Percentiles rank a stretch among this genome's conserved stretches.
Evolutionary conservation across 2,888 invertebrate species (phyloP).

Genomic region (Caenorhabditis sp.): DNA sequence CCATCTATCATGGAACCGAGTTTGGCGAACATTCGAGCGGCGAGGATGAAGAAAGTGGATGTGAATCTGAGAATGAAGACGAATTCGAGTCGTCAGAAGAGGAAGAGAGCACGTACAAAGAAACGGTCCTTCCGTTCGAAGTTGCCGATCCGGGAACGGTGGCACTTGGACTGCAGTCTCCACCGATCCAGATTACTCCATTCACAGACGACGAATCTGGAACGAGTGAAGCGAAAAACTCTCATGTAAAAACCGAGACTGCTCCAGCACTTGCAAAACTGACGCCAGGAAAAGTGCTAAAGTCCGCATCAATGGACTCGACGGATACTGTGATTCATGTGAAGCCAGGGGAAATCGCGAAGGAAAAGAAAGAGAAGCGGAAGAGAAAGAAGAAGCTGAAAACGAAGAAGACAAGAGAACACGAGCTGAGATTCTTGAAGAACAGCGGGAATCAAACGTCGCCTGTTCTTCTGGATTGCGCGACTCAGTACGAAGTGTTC

Average conservation of each 20-base stretch:
- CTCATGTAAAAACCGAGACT: neutral
- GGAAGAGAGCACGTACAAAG: slow-evolving; percentile 15
- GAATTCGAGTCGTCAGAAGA: slow-evolving; percentile 16
- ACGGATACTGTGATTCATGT: slow-evolving; percentile 60
- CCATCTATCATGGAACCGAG: slow-evolving; percentile 51
- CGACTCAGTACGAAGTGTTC: slow-evolving; percentile 49
- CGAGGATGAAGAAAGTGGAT: slow-evolving; percentile 36
- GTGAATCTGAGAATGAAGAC: slow-evolving; percentile 24
- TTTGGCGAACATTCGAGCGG: slow-evolving; percentile 18
- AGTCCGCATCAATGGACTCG: slow-evolving; percentile 62
- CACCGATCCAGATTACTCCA: slow-evolving; percentile 54
- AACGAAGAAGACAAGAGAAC: slow-evolving; percentile 23
- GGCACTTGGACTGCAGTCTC: slow-evolving; percentile 32
- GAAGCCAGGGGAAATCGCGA: slow-evolving; percentile 19
- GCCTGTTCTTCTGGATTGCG: slow-evolving; percentile 16
- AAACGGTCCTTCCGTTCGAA: slow-evolving; percentile 31
- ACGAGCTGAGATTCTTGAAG: slow-evolving; percentile 62
- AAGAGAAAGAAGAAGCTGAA: slow-evolving; percentile 37
- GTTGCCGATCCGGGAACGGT: slow-evolving; percentile 34
- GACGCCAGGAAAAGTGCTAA: slow-evolving; percentile 26
- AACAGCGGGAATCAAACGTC: slow-evolving; percentile 57
- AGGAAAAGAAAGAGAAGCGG: slow-evolving; percentile 23
- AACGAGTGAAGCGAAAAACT: slow-evolving; percentile 30
- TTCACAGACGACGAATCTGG: slow-evolving; percentile 41
- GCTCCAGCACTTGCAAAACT: neutral